These are phyloP conservation scores for Felis catus DNA, from an alignment of 2,113 vertebrate species.

Conservation along the genomic window F.catus_Fca126_mat1.0 CM031420.1:103046501-103047000, in stretches of 20 bases:
- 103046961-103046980: not conserved
- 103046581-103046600: not conserved
- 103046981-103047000: not conserved
- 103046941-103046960: not conserved
- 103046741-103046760: not conserved
- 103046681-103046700: not conserved
- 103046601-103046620: not conserved
- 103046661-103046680: not conserved
- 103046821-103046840: not conserved
- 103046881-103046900: not conserved
- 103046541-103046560: not conserved
- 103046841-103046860: not conserved
- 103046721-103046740: not conserved
- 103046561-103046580: not conserved
- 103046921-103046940: not conserved
- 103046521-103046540: not conserved
- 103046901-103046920: not conserved
- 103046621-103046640: not conserved
- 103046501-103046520: not conserved
- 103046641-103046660: not conserved
- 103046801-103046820: not conserved
- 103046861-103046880: not conserved
- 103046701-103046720: not conserved
- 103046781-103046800: not conserved
- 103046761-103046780: not conserved